A percentile compares a stretch with the other conserved stretches of the same genome.
Conservation (phyloP, 2,888 invertebrate genomes). For the Drosophila mettleri region DNA sequence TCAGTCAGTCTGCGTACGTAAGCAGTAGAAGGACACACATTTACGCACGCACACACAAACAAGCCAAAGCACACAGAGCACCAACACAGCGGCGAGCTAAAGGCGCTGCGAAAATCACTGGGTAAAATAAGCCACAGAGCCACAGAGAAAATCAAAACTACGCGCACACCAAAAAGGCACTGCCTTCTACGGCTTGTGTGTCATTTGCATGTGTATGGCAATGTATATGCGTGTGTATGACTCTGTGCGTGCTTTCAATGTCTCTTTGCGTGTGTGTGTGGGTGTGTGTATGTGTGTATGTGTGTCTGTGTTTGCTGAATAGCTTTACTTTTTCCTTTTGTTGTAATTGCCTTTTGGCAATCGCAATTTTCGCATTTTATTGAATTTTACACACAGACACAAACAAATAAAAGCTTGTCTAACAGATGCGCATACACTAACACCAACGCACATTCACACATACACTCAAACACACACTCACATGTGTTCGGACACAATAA, state of each 20-base stretch:
- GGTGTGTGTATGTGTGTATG: constrained; percentile 14
- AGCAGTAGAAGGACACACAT: constrained; percentile 79
- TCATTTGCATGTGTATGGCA: constrained; percentile 54
- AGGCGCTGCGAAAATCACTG: constrained; percentile 66
- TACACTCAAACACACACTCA: constrained; percentile 20
- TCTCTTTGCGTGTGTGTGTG: constrained; percentile 29
- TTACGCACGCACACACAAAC: constrained; percentile 22
- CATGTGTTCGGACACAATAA: constrained; percentile 67
- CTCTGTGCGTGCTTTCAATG: constrained; percentile 12
- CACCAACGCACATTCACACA: constrained; percentile 22
- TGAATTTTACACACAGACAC: constrained; percentile 74
- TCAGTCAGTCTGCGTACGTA: constrained; percentile 82
- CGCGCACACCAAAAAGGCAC: constrained; percentile 74
- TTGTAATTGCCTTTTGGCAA: constrained; percentile 75
- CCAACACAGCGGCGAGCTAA: constrained; percentile 47
- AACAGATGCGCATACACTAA: constrained; percentile 61
- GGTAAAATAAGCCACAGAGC: constrained; percentile 74
- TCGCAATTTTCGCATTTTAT: constrained; percentile 78
- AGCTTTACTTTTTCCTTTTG: constrained; percentile 40
- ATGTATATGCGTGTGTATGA: constrained; percentile 11
- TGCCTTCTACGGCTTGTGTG: constrained; percentile 48
- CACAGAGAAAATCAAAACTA: constrained; percentile 79
- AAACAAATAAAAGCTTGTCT: constrained; percentile 47
- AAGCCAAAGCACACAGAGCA: constrained; percentile 17
- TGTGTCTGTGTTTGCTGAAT: constrained; percentile 38